Conservation (phyloP, 2,888 invertebrate genomes). For the Zygothrica quintamaculata region DNA sequence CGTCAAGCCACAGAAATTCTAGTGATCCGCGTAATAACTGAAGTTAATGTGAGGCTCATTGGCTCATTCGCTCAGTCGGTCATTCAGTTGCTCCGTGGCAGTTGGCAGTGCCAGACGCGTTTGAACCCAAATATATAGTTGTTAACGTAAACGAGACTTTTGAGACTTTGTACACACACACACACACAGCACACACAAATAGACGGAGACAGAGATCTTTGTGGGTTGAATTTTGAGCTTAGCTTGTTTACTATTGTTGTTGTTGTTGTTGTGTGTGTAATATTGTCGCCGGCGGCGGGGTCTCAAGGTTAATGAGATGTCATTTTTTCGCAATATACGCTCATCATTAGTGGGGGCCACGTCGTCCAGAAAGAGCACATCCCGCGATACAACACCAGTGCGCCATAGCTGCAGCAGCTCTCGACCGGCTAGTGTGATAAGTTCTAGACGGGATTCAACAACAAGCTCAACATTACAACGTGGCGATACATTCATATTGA, state of each 20-base stretch:
- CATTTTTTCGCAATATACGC: slow-evolving; percentile 83
- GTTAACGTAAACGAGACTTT: slow-evolving; percentile 1
- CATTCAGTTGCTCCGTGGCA: slow-evolving; percentile 68
- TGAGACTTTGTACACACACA: slow-evolving; percentile 10
- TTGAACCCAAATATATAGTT: not conserved
- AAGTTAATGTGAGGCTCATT: slow-evolving; percentile 42
- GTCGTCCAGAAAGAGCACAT: slow-evolving; percentile 75
- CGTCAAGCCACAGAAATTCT: slow-evolving; percentile 63
- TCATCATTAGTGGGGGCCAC: slow-evolving; percentile 70
- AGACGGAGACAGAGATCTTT: not conserved
- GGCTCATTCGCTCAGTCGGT: slow-evolving; percentile 16
- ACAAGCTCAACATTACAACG: slow-evolving; percentile 80
- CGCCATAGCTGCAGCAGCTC: slow-evolving; percentile 55
- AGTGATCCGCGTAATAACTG: slow-evolving; percentile 75
- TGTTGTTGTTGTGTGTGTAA: not conserved
- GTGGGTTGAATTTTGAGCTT: not conserved
- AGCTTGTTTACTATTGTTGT: not conserved
- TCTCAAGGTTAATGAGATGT: slow-evolving; percentile 71
- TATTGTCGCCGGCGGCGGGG: slow-evolving; percentile 15
- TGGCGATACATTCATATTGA: slow-evolving; percentile 83
- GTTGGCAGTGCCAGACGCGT: slow-evolving; percentile 64
- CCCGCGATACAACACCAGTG: slow-evolving; percentile 83
- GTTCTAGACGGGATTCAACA: slow-evolving; percentile 73
- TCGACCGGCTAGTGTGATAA: slow-evolving; percentile 74
- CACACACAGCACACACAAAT: too few species aligned